Conservation (phyloP, 2,888 invertebrate species). For the Brachyopa scutellaris region DNA sequence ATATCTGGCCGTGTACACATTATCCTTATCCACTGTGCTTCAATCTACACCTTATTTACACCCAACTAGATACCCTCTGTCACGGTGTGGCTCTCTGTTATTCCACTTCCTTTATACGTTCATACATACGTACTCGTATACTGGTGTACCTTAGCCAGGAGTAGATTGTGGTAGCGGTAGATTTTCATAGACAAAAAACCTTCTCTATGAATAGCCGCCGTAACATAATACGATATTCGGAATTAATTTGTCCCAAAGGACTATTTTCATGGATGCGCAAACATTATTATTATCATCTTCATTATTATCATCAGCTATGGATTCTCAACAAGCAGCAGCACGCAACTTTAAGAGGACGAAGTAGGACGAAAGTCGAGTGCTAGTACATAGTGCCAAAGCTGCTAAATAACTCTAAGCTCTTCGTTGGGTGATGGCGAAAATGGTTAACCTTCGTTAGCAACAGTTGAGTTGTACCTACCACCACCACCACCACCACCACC, state of each 20-base stretch:
- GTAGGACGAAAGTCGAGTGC: background rate
- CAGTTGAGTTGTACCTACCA: slow-evolving; percentile 46
- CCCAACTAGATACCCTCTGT: slow-evolving; percentile 28
- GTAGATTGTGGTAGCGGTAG: background rate
- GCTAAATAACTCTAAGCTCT: slow-evolving; percentile 52
- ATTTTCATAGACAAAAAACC: slow-evolving; percentile 8
- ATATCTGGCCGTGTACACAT: slow-evolving; percentile 17
- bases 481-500: slow-evolving; percentile 4
- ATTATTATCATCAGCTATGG: slow-evolving; percentile 59
- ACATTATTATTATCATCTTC: slow-evolving; percentile 67
- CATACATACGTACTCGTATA: too few species aligned
- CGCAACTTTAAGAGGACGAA: background rate
- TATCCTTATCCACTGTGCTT: background rate
- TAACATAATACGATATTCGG: slow-evolving; percentile 64
- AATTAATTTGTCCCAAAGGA: slow-evolving; percentile 70
- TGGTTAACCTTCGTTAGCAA: slow-evolving; percentile 43
- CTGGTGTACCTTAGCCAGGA: slow-evolving; percentile 12
- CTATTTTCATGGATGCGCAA: slow-evolving; percentile 67
- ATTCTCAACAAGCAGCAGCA: slow-evolving; percentile 6
- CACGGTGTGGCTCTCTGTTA: slow-evolving; percentile 38
- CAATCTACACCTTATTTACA: slow-evolving; percentile 42
- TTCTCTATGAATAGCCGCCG: slow-evolving; percentile 60
- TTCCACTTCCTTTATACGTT: slow-evolving; percentile 31
- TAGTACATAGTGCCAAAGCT: slow-evolving; percentile 23
- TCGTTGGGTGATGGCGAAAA: slow-evolving; percentile 39